Base-by-base conservation (phyloP, 2,888 invertebrate genomes). In the Drosophila mettleri region DNA sequence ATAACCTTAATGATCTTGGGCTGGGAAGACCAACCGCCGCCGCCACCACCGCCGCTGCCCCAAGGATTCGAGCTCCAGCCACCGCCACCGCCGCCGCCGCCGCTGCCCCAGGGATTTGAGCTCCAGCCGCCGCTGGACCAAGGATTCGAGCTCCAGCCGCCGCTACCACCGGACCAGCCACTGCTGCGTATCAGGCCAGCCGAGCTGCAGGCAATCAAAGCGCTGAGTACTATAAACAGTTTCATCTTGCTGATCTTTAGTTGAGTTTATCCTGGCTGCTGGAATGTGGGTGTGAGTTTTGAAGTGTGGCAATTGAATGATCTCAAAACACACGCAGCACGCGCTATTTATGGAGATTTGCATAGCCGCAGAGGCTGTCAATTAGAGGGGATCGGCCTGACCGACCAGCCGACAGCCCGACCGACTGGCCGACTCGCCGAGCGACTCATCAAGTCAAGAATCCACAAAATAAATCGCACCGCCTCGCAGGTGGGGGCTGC, bases 381-480 rank as follows among this genome's bases (percentile, higher is more conserved):
- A 31, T 14, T 38, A 5, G 27, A 20, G 48, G 29, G 33, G 43
- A 39, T 43, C n/a, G 27, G 45, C 27, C 20, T n/a, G 38, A 18
- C 16, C 8, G n/a, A 53, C 45, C 29, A 18, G 48, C 45, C 45
- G 39, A 38, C n/a, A n/a, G n/a, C n/a, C 31, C 14, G 20, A 39
- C 24, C 20, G 20, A 36, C 5, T 18, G 16, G 36, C 5, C 3
- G 27, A 45, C 2, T 14, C 29, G 31, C 31, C 7, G 49, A 62
- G 46, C 39, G 18, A 39, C 46, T 59, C 61, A 58, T 70, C 70
- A 58, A 63, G 79, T 54, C 45, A 69, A 84, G 87, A 86, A 86
- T 80, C 87, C 81, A 80, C 84, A 84, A 82, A 80, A 86, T 77
- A 86, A 82, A 85, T 85, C 79, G 69, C 51, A 68, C 55, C 39